Conservation (phyloP, 2,113 vertebrate genomes). For the Myotis davidii region DNA sequence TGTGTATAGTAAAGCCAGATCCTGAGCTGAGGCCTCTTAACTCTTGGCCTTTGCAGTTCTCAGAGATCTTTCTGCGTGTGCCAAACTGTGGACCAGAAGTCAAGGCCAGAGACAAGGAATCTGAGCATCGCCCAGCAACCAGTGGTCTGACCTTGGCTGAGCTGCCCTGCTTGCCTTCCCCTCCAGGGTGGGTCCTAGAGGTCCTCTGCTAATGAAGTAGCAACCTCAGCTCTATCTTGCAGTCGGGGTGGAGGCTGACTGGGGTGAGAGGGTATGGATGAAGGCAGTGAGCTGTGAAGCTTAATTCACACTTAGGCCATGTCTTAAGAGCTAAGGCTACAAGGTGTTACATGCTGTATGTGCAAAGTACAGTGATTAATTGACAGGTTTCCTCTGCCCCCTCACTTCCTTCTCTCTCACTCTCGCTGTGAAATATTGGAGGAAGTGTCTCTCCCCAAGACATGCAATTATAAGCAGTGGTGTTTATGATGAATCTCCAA, state of each 20-base stretch:
- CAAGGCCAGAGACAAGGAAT: not conserved
- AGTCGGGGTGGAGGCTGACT: not conserved
- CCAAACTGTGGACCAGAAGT: not conserved
- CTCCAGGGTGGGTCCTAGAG: not conserved
- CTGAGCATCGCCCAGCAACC: not conserved
- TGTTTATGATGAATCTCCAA: not conserved
- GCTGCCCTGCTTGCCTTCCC: not conserved
- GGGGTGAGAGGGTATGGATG: not conserved
- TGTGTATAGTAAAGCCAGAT: not conserved
- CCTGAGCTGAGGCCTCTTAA: not conserved
- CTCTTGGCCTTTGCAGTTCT: not conserved
- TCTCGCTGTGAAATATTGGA: not conserved
- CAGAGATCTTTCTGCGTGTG: not conserved
- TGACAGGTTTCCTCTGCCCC: not conserved
- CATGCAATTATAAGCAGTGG: not conserved
- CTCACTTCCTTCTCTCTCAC: not conserved
- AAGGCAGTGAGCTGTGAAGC: not conserved
- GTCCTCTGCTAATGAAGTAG: not conserved
- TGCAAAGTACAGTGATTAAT: not conserved
- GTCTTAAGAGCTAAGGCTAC: not conserved
- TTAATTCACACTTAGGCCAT: not conserved
- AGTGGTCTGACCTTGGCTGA: not conserved
- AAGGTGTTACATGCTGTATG: not conserved
- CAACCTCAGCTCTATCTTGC: not conserved
- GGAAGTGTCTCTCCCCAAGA: not conserved